Percentiles rank a stretch among this genome's conserved stretches.
phyloP scores from a whole-genome alignment of 1,140 invertebrate species.

The Anastrepha obliqua region DNA sequence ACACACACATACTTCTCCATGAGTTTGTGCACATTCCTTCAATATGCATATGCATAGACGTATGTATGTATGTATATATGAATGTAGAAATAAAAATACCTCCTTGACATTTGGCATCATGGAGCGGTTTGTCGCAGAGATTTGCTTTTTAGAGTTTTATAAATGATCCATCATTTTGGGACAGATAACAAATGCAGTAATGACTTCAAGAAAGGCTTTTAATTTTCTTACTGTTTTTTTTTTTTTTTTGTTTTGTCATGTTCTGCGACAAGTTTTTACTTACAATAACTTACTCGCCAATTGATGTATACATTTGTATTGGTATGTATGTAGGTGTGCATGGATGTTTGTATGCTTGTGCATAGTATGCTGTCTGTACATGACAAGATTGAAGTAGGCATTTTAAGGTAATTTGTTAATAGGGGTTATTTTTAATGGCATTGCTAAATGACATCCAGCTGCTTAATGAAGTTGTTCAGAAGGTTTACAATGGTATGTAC shows the following conservation, averaged over 20 bases:
- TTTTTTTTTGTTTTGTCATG: constrained; percentile 16
- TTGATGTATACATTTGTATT: not conserved
- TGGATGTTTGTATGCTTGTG: constrained; percentile 4
- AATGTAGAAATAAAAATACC: constrained; percentile 1
- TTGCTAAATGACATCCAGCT: constrained; percentile 60
- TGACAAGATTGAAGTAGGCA: constrained; percentile 48
- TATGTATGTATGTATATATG: not conserved
- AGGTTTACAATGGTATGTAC: not conserved
- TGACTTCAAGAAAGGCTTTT: constrained; percentile 34
- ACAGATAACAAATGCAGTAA: constrained; percentile 45
- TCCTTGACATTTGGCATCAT: constrained; percentile 28
- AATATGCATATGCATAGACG: not conserved
- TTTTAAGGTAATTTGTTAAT: constrained; percentile 67
- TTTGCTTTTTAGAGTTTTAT: not conserved
- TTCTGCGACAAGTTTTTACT: constrained; percentile 29
- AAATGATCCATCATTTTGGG: constrained; percentile 41
- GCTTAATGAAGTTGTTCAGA: constrained; percentile 51
- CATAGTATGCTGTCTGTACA: not conserved
- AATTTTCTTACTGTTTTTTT: constrained; percentile 44
- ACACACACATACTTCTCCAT: not conserved
- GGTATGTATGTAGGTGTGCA: not conserved
- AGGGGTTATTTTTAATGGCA: constrained; percentile 67
- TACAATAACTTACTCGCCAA: constrained; percentile 5
- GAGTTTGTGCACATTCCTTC: not conserved
- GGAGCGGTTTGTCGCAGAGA: not conserved